phyloP scores from a whole-genome alignment of 2,113 vertebrate species.

The Solea solea region DNA sequence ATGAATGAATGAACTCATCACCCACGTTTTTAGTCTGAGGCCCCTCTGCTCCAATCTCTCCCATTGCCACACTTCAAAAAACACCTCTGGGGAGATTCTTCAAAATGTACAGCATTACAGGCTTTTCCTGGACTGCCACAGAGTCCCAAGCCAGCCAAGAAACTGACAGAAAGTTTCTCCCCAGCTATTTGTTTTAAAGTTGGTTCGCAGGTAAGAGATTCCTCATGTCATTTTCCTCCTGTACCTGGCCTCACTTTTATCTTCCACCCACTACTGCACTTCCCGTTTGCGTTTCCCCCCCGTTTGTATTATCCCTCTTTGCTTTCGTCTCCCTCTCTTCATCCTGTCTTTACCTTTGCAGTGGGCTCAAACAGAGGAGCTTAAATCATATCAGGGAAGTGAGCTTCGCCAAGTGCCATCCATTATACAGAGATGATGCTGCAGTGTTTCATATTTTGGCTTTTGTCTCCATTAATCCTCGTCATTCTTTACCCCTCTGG shows the following conservation, averaged over 20 bases:
- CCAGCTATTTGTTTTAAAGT: slow-evolving; percentile 68
- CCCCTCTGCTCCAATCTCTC: slow-evolving; percentile 42
- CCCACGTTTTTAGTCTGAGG: slow-evolving; percentile 56
- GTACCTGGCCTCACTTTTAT: slow-evolving; percentile 62
- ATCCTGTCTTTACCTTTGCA: slow-evolving; percentile 58
- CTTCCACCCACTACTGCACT: slow-evolving; percentile 47
- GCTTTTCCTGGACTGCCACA: slow-evolving; percentile 52
- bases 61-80: slow-evolving; percentile 63
- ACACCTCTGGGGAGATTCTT: slow-evolving; percentile 56
- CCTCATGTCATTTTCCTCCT: slow-evolving; percentile 51
- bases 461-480: slow-evolving; percentile 48
- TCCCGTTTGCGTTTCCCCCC: slow-evolving; percentile 42
- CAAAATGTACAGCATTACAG: slow-evolving; percentile 59
- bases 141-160: slow-evolving; percentile 57
- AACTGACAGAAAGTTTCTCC: slow-evolving; percentile 63
- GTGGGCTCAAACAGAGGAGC: slow-evolving; percentile 49
- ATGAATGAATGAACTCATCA: background rate
- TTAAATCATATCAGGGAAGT: slow-evolving; percentile 61
- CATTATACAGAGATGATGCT: slow-evolving; percentile 36
- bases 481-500: slow-evolving; percentile 18
- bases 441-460: slow-evolving; percentile 22
- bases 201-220: slow-evolving; percentile 37
- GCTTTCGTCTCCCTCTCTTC: slow-evolving; percentile 52
- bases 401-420: slow-evolving; percentile 46
- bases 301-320: slow-evolving; percentile 50